Percentiles rank a stretch among this genome's conserved stretches.
Conservation (phyloP, 30 jellyfish, hydroid and myxozoan genomes). For the Aurelia aurita complex sp. Pacific region DNA sequence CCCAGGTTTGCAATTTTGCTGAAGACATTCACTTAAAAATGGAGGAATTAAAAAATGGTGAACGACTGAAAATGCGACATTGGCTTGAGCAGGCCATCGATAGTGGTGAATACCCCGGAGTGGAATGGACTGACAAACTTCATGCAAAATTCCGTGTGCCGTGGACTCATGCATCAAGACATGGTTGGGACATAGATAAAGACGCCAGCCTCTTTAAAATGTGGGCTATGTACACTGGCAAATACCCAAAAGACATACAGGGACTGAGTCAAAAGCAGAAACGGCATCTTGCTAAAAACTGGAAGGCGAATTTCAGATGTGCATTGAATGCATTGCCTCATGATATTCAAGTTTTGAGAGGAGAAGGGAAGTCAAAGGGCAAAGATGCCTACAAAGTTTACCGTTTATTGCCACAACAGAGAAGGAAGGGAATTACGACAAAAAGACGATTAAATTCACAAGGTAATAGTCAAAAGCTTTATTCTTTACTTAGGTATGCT, state of each 20-base stretch:
- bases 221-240: slow-evolving; percentile 95
- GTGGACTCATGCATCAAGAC: slow-evolving; percentile 97
- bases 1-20: too few species aligned
- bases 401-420: slow-evolving; percentile 41
- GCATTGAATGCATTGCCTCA: slow-evolving; percentile 77
- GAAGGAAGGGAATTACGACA: slow-evolving; percentile 24
- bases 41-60: slow-evolving; percentile 47
- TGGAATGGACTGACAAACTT: slow-evolving; percentile 72
- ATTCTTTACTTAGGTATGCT: too few species aligned
- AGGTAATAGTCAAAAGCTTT: slow-evolving; percentile 6
- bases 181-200: slow-evolving; percentile 76
- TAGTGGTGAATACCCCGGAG: slow-evolving; percentile 69
- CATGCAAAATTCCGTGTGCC: slow-evolving; percentile 69
- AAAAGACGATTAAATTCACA: slow-evolving; percentile 29
- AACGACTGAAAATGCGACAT: slow-evolving; percentile 77
- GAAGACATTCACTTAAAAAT: not conserved
- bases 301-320: slow-evolving; percentile 97
- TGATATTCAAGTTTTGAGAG: slow-evolving; percentile 59
- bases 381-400: slow-evolving; percentile 81
- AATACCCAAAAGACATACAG: slow-evolving; percentile 35
- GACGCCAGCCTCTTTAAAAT: slow-evolving; percentile 84
- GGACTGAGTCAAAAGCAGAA: slow-evolving; percentile 28
- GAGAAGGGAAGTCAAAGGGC: slow-evolving; percentile 79
- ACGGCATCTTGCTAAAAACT: slow-evolving; percentile 59
- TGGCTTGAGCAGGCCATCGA: slow-evolving; percentile 76